Evolutionary conservation across 2,888 invertebrate genomes (phyloP).

Genomic region (Amphipyra berbera): DNA sequence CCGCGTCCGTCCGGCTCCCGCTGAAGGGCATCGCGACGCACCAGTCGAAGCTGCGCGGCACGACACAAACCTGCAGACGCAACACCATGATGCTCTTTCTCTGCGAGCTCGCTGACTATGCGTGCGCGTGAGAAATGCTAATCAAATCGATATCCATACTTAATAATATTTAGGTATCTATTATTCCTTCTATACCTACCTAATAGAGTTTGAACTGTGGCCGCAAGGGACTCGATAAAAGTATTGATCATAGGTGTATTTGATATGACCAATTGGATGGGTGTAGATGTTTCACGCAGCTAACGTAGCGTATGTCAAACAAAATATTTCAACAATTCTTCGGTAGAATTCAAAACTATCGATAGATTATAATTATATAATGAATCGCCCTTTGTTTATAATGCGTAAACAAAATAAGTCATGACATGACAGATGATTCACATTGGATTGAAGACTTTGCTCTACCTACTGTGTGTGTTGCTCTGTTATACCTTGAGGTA

Average conservation of each 20-base stretch:
- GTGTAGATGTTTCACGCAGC: slow-evolving; percentile 2
- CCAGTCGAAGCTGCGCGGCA: no score
- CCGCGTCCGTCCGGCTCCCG: slow-evolving; percentile 8
- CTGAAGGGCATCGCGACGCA: slow-evolving; percentile 39
- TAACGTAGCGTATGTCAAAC: background rate
- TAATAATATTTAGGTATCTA: no score
- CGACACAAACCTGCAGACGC: no score
- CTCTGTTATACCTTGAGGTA: background rate
- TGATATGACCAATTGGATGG: background rate
- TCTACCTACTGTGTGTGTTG: background rate
- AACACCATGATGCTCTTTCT: no score
- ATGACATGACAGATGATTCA: slow-evolving; percentile 16
- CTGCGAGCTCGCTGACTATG: no score
- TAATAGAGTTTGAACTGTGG: no score
- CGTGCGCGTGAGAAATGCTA: no score
- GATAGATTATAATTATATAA: slow-evolving; percentile 8
- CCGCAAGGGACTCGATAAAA: background rate
- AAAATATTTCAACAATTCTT: slow-evolving; percentile 6
- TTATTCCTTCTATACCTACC: no score
- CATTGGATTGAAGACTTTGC: slow-evolving; percentile 1
- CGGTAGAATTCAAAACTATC: slow-evolving; percentile 1
- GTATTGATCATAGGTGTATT: slow-evolving; percentile 8
- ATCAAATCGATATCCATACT: no score
- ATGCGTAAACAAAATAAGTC: slow-evolving; percentile 15
- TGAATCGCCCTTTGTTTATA: slow-evolving; percentile 20